These are phyloP conservation scores for Oophaga pumilio DNA, from an alignment of 2,113 vertebrate genomes.

Conservation along the genomic window DNA sequence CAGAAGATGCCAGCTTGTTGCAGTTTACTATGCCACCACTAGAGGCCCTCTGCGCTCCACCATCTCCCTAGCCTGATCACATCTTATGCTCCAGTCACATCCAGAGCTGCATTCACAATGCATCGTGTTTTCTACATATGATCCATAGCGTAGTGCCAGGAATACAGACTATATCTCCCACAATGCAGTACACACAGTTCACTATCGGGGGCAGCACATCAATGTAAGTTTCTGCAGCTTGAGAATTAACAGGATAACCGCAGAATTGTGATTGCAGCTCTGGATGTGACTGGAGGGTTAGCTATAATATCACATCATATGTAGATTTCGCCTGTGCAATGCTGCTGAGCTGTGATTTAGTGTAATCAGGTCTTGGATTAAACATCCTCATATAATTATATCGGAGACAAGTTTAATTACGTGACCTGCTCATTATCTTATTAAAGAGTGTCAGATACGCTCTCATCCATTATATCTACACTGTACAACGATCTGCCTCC, in stretches of 20 bases:
- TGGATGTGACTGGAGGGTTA: not conserved
- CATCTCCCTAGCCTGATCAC: not conserved
- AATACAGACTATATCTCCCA: no score
- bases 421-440: not conserved
- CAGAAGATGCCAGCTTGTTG: not conserved
- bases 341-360: not conserved
- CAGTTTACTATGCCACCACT: not conserved
- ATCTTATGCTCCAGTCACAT: not conserved
- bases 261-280: not conserved
- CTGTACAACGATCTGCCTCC: not conserved
- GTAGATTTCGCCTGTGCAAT: not conserved
- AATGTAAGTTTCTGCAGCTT: no score
- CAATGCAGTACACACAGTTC: no score
- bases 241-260: not conserved
- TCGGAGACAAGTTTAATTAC: not conserved
- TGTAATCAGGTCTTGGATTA: not conserved
- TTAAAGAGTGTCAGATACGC: not conserved
- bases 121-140: not conserved
- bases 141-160: not conserved
- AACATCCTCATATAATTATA: not conserved
- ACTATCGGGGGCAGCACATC: no score
- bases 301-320: not conserved
- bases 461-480: not conserved
- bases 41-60: slow-evolving; percentile 8
- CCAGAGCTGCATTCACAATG: not conserved